phyloP scores from a whole-genome alignment of 2,113 vertebrate genomes.

The Xyliphius kryptos region DNA sequence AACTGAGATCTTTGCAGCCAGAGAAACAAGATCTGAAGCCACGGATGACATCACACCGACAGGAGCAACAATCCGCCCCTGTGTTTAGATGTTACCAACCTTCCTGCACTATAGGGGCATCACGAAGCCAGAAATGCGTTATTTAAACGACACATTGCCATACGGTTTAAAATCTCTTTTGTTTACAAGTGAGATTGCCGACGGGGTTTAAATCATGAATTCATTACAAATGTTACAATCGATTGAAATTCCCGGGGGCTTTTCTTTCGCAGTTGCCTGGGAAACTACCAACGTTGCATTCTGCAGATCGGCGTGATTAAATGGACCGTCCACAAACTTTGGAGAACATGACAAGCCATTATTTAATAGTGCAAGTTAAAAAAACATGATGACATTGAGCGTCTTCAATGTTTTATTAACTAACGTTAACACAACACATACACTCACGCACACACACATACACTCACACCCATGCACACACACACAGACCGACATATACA shows the following conservation, averaged over 20 bases:
- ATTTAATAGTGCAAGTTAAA: slow-evolving; percentile 3
- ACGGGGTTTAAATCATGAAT: slow-evolving; percentile 10
- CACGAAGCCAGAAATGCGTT: too few relatives aligned
- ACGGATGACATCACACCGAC: too few relatives aligned
- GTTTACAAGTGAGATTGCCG: not conserved
- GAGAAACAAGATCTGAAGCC: too few relatives aligned
- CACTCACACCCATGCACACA: too few relatives aligned
- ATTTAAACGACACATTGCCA: not conserved
- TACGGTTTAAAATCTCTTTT: not conserved
- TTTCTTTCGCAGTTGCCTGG: not conserved
- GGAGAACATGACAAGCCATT: not conserved
- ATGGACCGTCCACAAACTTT: slow-evolving; percentile 7
- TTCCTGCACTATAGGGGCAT: too few relatives aligned
- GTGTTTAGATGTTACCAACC: too few relatives aligned
- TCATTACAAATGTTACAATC: slow-evolving; percentile 7
- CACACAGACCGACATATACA: too few relatives aligned
- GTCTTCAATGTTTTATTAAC: slow-evolving; percentile 17
- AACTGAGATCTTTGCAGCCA: too few relatives aligned
- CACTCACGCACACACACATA: too few relatives aligned
- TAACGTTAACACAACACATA: not conserved
- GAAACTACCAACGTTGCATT: not conserved
- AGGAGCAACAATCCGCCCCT: too few relatives aligned
- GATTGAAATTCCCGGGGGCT: not conserved
- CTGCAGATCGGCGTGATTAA: slow-evolving; percentile 8
- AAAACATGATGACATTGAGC: not conserved